phyloP scores from a whole-genome alignment of 2,888 invertebrate species.

The Limenitis camilla region DNA sequence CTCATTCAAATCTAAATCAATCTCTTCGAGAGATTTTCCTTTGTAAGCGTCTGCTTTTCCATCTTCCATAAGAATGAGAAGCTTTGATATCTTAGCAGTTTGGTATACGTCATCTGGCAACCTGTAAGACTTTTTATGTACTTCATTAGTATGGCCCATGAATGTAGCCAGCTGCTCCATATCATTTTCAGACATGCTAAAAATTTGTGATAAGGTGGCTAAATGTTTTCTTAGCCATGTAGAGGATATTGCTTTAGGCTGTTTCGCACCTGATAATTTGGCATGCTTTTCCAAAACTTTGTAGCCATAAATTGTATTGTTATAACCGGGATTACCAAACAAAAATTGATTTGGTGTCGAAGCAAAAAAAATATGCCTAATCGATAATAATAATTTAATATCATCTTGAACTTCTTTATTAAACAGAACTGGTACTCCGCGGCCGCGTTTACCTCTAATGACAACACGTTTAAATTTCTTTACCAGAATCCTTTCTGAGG shows the following conservation, averaged over 20 bases:
- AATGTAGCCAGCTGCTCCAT: neutral
- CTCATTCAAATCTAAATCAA: conserved; percentile 29
- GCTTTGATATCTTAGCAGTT: conserved; percentile 34
- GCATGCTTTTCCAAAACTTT: conserved; percentile 12
- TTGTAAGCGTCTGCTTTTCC: conserved; percentile 30
- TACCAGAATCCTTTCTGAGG: conserved; percentile 24
- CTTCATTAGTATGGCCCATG: neutral
- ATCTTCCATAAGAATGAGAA: conserved; percentile 33
- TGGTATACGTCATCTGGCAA: no score
- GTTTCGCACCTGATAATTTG: neutral
- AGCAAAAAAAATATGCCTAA: conserved; percentile 6
- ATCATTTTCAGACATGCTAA: neutral
- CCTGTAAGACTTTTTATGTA: no score
- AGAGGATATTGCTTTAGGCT: neutral
- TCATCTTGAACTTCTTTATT: conserved; percentile 24
- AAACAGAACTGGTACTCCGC: conserved; percentile 25
- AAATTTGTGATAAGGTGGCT: neutral
- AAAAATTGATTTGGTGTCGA: conserved; percentile 20
- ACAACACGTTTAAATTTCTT: conserved; percentile 25
- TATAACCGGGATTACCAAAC: conserved; percentile 19
- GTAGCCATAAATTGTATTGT: conserved; percentile 10
- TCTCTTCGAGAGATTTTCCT: conserved; percentile 28
- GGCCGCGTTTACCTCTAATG: conserved; percentile 17
- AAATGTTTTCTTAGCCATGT: neutral
- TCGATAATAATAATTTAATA: conserved; percentile 13